Conservation (phyloP, 2,113 vertebrate genomes). For the Nothobranchius kuhntae region DNA sequence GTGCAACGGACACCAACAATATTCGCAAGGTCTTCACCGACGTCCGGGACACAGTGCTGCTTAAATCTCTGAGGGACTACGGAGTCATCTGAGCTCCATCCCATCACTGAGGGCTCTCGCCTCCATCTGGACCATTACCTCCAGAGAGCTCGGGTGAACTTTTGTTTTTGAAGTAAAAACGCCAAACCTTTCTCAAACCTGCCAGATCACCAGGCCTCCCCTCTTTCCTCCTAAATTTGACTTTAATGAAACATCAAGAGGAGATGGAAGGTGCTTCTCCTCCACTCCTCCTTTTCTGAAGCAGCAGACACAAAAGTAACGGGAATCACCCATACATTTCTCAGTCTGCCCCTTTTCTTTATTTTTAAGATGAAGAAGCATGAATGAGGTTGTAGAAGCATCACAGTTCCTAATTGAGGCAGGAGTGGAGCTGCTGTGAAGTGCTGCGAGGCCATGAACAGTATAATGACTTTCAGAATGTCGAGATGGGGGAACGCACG, state of each 20-base stretch:
- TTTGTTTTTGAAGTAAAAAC: background rate
- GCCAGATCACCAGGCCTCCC: background rate
- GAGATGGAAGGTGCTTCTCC: background rate
- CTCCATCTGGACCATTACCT: background rate
- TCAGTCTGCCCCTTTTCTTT: constrained; percentile 2
- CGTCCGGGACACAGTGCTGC: constrained; percentile 85
- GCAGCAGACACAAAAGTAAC: background rate
- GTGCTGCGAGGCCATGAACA: constrained; percentile 22
- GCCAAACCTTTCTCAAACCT: constrained; percentile 7
- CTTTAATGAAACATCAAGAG: constrained; percentile 4
- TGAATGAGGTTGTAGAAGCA: constrained; percentile 7
- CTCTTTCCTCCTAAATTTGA: background rate
- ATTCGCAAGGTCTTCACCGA: constrained; percentile 87
- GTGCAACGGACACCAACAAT: constrained; percentile 90
- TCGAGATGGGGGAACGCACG: constrained; percentile 16
- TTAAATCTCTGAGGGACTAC: constrained; percentile 77
- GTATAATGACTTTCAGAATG: constrained; percentile 43
- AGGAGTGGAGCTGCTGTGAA: constrained; percentile 37
- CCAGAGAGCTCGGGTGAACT: background rate
- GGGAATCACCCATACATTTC: background rate
- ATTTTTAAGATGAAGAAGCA: constrained; percentile 17
- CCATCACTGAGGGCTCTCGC: background rate
- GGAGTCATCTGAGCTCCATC: constrained; percentile 73
- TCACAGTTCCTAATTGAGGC: constrained; percentile 35
- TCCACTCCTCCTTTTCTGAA: background rate